These are phyloP conservation scores for Gnathonemus echidnorhynchus DNA, from an alignment of 2,113 vertebrate species.

Conservation along the genomic window DNA sequence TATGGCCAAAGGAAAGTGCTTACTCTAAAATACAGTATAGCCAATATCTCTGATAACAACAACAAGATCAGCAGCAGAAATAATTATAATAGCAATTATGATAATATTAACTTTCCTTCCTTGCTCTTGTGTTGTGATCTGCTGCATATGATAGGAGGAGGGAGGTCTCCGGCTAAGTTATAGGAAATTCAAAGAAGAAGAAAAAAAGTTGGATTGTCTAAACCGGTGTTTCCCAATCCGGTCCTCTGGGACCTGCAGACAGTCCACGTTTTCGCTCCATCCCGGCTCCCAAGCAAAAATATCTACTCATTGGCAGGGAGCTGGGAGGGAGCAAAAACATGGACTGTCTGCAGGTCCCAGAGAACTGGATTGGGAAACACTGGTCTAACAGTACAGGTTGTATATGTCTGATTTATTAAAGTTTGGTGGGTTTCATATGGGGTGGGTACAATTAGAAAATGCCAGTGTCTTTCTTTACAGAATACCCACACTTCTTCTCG, in stretches of 20 bases:
- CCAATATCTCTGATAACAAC: not conserved
- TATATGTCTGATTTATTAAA: not conserved
- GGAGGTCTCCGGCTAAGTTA: not conserved
- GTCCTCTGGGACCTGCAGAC: not conserved
- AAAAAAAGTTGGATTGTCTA: not conserved
- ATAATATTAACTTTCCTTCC: not conserved
- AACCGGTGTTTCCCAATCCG: not conserved
- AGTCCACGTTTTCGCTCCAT: not conserved
- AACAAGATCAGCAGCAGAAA: not conserved
- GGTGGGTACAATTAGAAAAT: not conserved
- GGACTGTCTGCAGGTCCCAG: not conserved
- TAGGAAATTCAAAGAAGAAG: not conserved
- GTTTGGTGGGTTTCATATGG: not conserved
- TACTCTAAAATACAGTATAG: not conserved
- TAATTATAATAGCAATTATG: not conserved
- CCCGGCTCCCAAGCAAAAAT: not conserved
- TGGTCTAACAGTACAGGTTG: not conserved
- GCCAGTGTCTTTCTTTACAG: not conserved
- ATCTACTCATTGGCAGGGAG: not conserved
- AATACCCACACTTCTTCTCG: not conserved
- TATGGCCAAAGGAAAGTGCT: not conserved
- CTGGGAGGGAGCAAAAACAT: not conserved
- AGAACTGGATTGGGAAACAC: not conserved
- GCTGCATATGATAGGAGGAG: not conserved
- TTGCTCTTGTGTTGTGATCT: not conserved